Evolutionary conservation across 2,113 vertebrate species (phyloP).

Genomic region (Carettochelys insculpta): DNA sequence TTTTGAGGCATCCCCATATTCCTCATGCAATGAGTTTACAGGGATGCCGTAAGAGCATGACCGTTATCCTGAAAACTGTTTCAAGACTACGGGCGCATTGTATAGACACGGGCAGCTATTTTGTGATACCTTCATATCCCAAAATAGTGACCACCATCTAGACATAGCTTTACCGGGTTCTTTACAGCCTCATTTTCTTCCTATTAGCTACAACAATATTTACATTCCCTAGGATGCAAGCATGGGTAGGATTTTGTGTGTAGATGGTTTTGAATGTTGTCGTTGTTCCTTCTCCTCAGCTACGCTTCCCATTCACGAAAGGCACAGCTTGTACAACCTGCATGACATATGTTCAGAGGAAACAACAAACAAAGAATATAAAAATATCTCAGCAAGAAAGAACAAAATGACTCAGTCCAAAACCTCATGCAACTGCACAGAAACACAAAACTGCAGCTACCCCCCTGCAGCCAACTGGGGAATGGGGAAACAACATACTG

Average conservation of each 20-base stretch:
- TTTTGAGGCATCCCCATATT: too few relatives aligned
- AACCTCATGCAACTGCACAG: background rate
- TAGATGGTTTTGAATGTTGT: slow-evolving; percentile 18
- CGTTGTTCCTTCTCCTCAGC: slow-evolving; percentile 45
- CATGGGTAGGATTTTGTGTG: background rate
- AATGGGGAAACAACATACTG: background rate
- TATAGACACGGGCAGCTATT: too few relatives aligned
- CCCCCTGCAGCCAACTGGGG: background rate
- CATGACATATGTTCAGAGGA: background rate
- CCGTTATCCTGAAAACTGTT: too few relatives aligned
- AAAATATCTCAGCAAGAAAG: slow-evolving; percentile 11
- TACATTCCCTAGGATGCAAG: background rate
- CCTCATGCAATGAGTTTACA: too few relatives aligned
- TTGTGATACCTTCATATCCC: too few relatives aligned
- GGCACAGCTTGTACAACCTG: slow-evolving; percentile 35
- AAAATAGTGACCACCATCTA: too few relatives aligned
- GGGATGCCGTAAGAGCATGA: too few relatives aligned
- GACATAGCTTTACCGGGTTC: too few relatives aligned
- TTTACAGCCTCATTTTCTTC: background rate
- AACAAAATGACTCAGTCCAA: slow-evolving; percentile 8
- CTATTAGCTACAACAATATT: background rate
- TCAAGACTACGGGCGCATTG: too few relatives aligned
- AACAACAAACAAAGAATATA: background rate
- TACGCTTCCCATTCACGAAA: background rate
- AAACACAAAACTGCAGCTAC: slow-evolving; percentile 9